Evolutionary conservation across 2,888 invertebrate genomes (phyloP).

Genomic region (Dimorphilus gyrociliatus): DNA sequence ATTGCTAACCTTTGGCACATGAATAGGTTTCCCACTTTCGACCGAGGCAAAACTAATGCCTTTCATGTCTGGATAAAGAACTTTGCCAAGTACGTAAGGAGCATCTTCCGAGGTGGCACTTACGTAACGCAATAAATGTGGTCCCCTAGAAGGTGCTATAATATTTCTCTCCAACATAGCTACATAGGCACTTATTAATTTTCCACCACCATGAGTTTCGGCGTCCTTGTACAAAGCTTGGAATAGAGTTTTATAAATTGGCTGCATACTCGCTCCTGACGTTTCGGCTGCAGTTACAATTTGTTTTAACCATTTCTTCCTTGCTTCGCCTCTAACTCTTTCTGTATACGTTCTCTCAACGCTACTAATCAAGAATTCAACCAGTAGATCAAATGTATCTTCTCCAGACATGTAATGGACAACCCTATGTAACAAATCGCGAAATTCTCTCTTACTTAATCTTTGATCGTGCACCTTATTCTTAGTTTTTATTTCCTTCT

Average conservation of each 20-base stretch:
- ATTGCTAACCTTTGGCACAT: slow-evolving; percentile 31
- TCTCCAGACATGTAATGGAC: slow-evolving; percentile 21
- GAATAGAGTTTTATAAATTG: slow-evolving; percentile 32
- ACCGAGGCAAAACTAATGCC: slow-evolving; percentile 31
- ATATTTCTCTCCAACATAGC: slow-evolving; percentile 29
- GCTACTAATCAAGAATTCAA: slow-evolving; percentile 29
- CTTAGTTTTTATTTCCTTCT: slow-evolving; percentile 19
- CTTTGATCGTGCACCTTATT: slow-evolving; percentile 21
- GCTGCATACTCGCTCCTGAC: slow-evolving; percentile 29
- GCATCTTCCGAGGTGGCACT: slow-evolving; percentile 34
- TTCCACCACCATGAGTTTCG: slow-evolving; percentile 32
- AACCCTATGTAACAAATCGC: slow-evolving; percentile 21
- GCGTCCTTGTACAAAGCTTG: slow-evolving; percentile 35
- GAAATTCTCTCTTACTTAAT: slow-evolving; percentile 31
- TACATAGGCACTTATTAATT: slow-evolving; percentile 29
- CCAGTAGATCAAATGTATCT: slow-evolving; percentile 27
- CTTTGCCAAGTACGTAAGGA: slow-evolving; percentile 25
- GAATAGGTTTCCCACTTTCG: slow-evolving; percentile 32
- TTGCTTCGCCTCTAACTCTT: slow-evolving; percentile 30
- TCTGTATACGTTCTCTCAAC: slow-evolving; percentile 34
- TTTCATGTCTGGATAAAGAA: slow-evolving; percentile 27
- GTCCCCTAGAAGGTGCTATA: slow-evolving; percentile 17
- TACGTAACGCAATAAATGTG: slow-evolving; percentile 25
- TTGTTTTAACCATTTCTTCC: slow-evolving; percentile 35
- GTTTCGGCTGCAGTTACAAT: slow-evolving; percentile 30